Percentiles rank a stretch among this genome's conserved stretches.
phyloP scores from a whole-genome alignment of 1,140 invertebrate species.

The Atopsyche davidsoni region DNA sequence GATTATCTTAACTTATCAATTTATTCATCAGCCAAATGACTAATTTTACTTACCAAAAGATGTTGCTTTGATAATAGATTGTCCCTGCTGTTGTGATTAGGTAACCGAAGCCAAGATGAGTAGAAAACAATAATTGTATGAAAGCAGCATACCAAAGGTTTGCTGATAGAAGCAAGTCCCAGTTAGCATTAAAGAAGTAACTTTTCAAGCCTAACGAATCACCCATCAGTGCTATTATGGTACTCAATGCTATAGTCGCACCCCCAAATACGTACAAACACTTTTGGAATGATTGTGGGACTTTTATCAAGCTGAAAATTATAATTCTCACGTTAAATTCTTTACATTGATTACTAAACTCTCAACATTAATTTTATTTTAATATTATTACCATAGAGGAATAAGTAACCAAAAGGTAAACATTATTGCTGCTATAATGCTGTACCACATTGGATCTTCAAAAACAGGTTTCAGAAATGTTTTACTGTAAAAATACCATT shows the following conservation, averaged over 20 bases:
- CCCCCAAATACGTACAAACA: constrained; percentile 36
- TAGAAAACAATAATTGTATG: constrained; percentile 50
- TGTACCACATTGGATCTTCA: constrained; percentile 45
- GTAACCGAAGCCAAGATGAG: constrained; percentile 49
- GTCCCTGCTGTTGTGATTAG: constrained; percentile 49
- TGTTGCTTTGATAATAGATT: constrained; percentile 48
- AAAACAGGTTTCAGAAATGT: constrained; percentile 45
- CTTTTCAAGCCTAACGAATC: constrained; percentile 4
- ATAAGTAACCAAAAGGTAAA: constrained; percentile 47
- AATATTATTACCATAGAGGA: constrained; percentile 45
- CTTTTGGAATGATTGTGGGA: constrained; percentile 42
- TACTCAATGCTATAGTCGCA: constrained; percentile 13
- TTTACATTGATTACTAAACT: not conserved
- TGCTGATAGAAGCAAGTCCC: constrained; percentile 17
- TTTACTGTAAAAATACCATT: constrained; percentile 39
- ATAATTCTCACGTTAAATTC: too few species aligned
- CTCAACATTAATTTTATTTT: not conserved
- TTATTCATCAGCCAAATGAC: not conserved
- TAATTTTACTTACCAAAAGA: constrained; percentile 40
- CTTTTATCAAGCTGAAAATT: constrained; percentile 41
- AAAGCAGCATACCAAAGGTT: constrained; percentile 48
- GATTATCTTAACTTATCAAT: not conserved
- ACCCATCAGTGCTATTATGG: constrained; percentile 12
- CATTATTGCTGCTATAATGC: constrained; percentile 40
- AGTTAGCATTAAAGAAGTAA: constrained; percentile 16